Evolutionary conservation across 2,797 vertebrate genomes (phyloP).

Genomic region (Avahi laniger): DNA sequence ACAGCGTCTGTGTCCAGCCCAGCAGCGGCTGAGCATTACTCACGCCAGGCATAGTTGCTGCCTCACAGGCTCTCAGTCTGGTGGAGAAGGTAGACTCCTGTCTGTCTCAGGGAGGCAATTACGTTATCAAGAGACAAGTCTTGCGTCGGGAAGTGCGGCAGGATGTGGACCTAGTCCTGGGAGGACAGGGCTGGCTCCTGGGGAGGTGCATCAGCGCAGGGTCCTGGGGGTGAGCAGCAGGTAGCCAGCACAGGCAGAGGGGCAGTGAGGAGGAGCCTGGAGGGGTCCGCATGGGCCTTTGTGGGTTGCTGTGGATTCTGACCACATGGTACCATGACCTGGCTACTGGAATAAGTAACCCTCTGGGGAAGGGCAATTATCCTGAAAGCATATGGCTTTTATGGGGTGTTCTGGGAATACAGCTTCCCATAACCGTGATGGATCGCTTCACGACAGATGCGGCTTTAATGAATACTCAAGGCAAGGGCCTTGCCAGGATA

Average conservation of each 20-base stretch:
- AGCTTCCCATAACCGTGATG: neutral
- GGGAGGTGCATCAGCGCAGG: neutral
- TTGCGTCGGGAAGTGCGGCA: neutral
- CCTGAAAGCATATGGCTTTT: constrained; percentile 55
- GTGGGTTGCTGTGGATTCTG: neutral
- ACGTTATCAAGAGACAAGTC: neutral
- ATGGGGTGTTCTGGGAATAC: constrained; percentile 19
- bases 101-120: neutral
- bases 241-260: neutral
- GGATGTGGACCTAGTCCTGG: neutral
- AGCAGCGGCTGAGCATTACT: neutral
- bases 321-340: neutral
- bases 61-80: rapidly evolving
- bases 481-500: neutral
- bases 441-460: neutral
- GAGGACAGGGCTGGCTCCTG: neutral
- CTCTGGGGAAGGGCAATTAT: constrained; percentile 33
- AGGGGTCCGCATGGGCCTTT: neutral
- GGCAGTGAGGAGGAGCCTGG: rapidly evolving
- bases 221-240: neutral
- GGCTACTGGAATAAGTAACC: neutral
- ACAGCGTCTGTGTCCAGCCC: neutral
- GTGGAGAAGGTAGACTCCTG: neutral
- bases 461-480: neutral
- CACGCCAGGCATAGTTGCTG: neutral